Evolutionary conservation across 2,888 invertebrate species (phyloP), one percentile per base, ranked within the genome.

Genomic region (Zootermopsis nevadensis): DNA sequence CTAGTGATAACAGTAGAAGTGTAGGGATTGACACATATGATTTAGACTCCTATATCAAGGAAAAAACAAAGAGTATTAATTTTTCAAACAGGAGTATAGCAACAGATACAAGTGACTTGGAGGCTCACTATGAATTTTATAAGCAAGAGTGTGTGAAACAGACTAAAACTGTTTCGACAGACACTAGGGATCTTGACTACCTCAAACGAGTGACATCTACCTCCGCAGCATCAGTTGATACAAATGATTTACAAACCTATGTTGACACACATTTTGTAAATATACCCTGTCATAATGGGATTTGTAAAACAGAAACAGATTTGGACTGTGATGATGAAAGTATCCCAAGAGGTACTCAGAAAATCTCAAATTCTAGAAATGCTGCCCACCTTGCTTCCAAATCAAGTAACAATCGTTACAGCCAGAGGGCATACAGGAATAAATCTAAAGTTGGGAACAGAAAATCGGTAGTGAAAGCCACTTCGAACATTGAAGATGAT

Each of bases 71-170:
- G 35, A 38, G 66, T 77, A 60, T 38, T 77, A 30, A 60, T 66
- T 12, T 31, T 30, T 76, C 42, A 38, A 77, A 35, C n/a, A 79
- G 27, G 35, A 79, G 48, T 24, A 38, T 79, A 60, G 82, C 74
- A 12, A 77, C 83, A 38, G 84, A 84, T 35, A 84, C 84, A 42
- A 83, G 82, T 53, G 84, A 84, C 76, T 66, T 84, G 38, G 84
- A 84, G 27, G 77, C 77, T 24, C 84, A 84, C 80, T 84, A 83
- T 76, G 84, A 84, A 67, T 84, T 53, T 83, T 84, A 84, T 55
- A 80, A 77, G 19, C 83, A 69, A n/a, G 76, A 72, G 24, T 33
- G 53, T n/a, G 33, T 80, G 24, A 84, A 83, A 67, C 30, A 35
- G 19, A 81, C 77, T 60, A 80, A 77, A 48, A 80, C 82, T 22